These are phyloP conservation scores for Lasioglossum figueresi DNA, from an alignment of 2,888 invertebrate species.

Conservation along the genomic window DNA sequence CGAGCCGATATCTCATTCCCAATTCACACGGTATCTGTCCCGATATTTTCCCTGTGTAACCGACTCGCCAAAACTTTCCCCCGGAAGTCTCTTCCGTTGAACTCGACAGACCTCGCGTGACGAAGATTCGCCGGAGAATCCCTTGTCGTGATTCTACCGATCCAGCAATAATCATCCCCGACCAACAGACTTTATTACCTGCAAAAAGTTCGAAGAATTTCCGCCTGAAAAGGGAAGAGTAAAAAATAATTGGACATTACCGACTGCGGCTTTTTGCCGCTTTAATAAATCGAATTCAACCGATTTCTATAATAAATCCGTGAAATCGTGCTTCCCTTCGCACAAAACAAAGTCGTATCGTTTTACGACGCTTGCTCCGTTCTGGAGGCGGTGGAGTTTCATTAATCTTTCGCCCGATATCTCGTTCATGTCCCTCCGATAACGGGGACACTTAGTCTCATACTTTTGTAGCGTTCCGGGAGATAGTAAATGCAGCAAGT, in stretches of 20 bases:
- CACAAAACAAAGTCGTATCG: constrained; percentile 3
- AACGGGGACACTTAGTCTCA: constrained; percentile 2
- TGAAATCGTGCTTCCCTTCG: not conserved
- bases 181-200: not conserved
- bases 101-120: constrained; percentile 2
- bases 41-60: constrained; percentile 1
- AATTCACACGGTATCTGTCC: not conserved
- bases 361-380: not conserved
- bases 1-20: constrained; percentile 1
- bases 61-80: not conserved
- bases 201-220: not conserved
- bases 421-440: not conserved
- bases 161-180: not conserved
- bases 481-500: not conserved
- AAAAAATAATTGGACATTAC: not conserved
- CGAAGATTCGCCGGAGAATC: not conserved
- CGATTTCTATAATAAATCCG: not conserved
- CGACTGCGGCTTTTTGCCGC: not conserved
- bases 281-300: too few species aligned
- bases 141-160: not conserved
- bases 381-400: not conserved
- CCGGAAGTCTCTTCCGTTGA: not conserved
- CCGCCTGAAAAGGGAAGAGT: not conserved
- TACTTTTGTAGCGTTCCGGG: not conserved
- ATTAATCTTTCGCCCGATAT: not conserved